Base-by-base conservation (phyloP, 2,113 vertebrate species). In the Sitta europaea region DNA sequence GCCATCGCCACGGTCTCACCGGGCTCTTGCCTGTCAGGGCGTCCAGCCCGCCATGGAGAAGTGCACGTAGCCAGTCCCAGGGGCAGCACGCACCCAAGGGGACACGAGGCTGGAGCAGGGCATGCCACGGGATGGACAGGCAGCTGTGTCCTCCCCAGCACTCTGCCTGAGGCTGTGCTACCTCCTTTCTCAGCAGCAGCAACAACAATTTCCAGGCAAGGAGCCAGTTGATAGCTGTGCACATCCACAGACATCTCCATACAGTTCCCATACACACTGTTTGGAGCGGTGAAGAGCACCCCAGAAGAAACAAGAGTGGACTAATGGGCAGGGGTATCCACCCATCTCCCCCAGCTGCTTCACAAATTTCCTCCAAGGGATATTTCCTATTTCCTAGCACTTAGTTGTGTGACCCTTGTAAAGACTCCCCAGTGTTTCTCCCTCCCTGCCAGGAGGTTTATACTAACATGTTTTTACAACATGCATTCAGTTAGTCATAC, bases 171-270 rank as follows among this genome's bases (percentile, higher is more conserved):
- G 42, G 74, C 82, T 11, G 18, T 57, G 79, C 82, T 90, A 62
- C 82, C 74, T 88, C 94, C 47, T 51, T 40, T 66, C 72, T 62
- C 88, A 93, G 67, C 75, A 88, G 67, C 75, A 88, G 82, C 1
- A 1, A 73, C 83, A 97, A 79, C 91, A 94, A 78, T 58, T 93
- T 66, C 61, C 1, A 6, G 86, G 86, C 80, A 76, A 72, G 79
- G 58, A 94, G 89, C 94, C 92, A 95, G 67, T 59, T 15, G 24
- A 73, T 53, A 82, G 88, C 40, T 54, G 79, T 84, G 79, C 58
- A 51, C 72, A 73, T 51, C 50, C 67, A 58, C 73, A 68, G 68
- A 73, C 10, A 3, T 84, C 55, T 81, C 92, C 53, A 5, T 10
- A 10, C 54, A 42, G 35, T n/a, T 90, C 51, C 71, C 88, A 43